Base-by-base conservation (phyloP, 2,113 vertebrate genomes). In the Gavialis gangeticus region DNA sequence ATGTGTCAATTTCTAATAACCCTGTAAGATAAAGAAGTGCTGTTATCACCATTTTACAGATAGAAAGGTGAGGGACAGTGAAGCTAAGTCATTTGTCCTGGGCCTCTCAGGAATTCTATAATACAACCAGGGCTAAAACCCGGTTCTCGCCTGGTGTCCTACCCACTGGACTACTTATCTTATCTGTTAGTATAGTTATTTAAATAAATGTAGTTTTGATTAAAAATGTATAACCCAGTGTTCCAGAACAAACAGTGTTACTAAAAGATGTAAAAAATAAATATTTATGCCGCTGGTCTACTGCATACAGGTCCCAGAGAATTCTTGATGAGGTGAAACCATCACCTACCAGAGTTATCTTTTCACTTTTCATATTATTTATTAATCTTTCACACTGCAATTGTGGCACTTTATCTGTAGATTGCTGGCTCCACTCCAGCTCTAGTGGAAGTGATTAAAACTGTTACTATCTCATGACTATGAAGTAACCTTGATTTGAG, bases 291-390 rank as follows among this genome's bases (percentile, higher is more conserved):
- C 79, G 87, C 92, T 95, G 66, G 56, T 0, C 0, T 12, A 88
- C n/a, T 84, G 89, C 55, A 57, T 75, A 7, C 58, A 84, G 69
- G 75, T 34, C 67, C 71, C 59, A 71, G 94, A 92, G 85, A 54
- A 62, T 87, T 66, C 88, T 93, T 94, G 91, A 91, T 92, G 79
- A 90, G 92, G 85, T 95, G 89, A 88, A 93, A 94, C 89, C 92
- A 85, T 84, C 87, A 95, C 91, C 85, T 94, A 55, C 66, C 15
- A 64, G 46, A 78, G 79, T 84, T 93, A 92, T 66, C 85, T 88
- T 94, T 93, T 92, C 69, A 77, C 66, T 94, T 95, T 46, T 80
- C 11, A 28, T 91, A 96, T 94, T 93, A 34, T 71, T 91, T 92
- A 62, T 96, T 96, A 92, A 82, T 95, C 94, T 95, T 90, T 9